Percentiles rank a stretch among this genome's conserved stretches.
Conservation (phyloP, 2,113 vertebrate genomes). For the Trochalopteron elliotii region DNA sequence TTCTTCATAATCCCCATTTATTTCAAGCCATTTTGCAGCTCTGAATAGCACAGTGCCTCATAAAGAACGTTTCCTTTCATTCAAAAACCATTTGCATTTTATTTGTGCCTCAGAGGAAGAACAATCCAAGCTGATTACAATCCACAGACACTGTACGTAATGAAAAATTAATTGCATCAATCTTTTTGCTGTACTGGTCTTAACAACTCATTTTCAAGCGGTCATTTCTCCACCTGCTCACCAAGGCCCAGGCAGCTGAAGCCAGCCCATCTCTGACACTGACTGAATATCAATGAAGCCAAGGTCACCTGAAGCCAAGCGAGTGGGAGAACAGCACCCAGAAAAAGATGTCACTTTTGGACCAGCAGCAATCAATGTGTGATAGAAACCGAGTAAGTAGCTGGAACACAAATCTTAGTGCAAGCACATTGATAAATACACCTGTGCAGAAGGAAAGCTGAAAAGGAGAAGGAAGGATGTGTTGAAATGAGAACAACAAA, state of each 20-base stretch:
- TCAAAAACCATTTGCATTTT: conserved; percentile 76
- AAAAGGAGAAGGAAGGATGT: not conserved
- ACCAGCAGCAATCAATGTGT: conserved; percentile 41
- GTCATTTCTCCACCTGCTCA: conserved; percentile 85
- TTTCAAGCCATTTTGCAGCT: conserved; percentile 61
- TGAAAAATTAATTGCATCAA: conserved; percentile 88
- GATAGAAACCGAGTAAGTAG: conserved; percentile 17
- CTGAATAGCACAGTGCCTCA: conserved; percentile 45
- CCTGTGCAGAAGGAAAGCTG: not conserved
- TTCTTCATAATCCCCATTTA: conserved; percentile 63
- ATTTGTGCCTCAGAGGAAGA: conserved; percentile 74
- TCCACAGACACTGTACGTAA: conserved; percentile 74
- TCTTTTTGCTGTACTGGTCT: conserved; percentile 80
- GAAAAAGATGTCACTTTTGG: conserved; percentile 61
- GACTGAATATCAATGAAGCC: conserved; percentile 77
- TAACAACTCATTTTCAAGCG: conserved; percentile 83
- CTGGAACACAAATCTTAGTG: conserved; percentile 31
- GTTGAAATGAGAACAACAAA: conserved; percentile 30
- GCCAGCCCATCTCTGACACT: conserved; percentile 64
- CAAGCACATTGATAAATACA: not conserved
- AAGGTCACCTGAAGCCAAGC: conserved; percentile 61
- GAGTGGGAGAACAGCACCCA: conserved; percentile 28
- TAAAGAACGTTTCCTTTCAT: conserved; percentile 70
- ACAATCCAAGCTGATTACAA: conserved; percentile 81
- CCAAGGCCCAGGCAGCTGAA: conserved; percentile 73